phyloP scores from a whole-genome alignment of 2,888 invertebrate genomes.

The Drosophila cracens region DNA sequence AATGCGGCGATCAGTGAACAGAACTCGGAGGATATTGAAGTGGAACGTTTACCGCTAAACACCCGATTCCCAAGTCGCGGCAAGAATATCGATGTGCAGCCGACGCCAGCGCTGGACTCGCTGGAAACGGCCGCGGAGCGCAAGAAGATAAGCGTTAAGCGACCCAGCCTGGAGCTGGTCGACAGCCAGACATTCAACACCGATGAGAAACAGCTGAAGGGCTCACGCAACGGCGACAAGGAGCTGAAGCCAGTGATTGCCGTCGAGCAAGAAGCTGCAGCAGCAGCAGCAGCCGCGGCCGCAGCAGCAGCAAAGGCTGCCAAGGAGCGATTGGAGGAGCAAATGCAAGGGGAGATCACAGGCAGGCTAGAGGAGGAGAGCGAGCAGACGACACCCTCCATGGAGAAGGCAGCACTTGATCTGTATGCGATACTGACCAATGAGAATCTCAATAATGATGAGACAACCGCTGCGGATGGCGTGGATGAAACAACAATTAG shows the following conservation, averaged over 20 bases:
- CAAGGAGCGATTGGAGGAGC: constrained; percentile 44
- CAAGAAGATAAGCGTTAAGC: constrained; percentile 86
- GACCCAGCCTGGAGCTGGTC: constrained; percentile 92
- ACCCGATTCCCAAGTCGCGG: constrained; percentile 93
- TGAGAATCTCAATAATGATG: constrained; percentile 87
- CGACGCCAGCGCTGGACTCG: constrained; percentile 87
- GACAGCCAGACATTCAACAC: constrained; percentile 94
- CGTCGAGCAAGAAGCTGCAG: constrained; percentile 78
- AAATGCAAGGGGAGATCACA: constrained; percentile 45
- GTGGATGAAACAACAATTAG: constrained; percentile 79
- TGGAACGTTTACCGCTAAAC: constrained; percentile 89
- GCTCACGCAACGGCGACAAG: constrained; percentile 81
- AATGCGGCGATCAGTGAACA: constrained; percentile 55
- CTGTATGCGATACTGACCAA: constrained; percentile 91
- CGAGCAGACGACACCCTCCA: constrained; percentile 87
- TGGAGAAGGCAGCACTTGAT: constrained; percentile 93
- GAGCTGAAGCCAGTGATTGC: constrained; percentile 79
- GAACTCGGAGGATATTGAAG: constrained; percentile 75
- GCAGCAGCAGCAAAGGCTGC: constrained; percentile 58
- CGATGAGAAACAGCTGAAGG: constrained; percentile 84
- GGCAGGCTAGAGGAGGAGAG: constrained; percentile 62
- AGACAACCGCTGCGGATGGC: constrained; percentile 80
- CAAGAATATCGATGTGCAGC: constrained; percentile 85
- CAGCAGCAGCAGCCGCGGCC: constrained; percentile 63
- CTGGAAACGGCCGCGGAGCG: constrained; percentile 86